phyloP scores from a whole-genome alignment of 2,113 vertebrate genomes.

The Stomatorhinus ivindoensis region DNA sequence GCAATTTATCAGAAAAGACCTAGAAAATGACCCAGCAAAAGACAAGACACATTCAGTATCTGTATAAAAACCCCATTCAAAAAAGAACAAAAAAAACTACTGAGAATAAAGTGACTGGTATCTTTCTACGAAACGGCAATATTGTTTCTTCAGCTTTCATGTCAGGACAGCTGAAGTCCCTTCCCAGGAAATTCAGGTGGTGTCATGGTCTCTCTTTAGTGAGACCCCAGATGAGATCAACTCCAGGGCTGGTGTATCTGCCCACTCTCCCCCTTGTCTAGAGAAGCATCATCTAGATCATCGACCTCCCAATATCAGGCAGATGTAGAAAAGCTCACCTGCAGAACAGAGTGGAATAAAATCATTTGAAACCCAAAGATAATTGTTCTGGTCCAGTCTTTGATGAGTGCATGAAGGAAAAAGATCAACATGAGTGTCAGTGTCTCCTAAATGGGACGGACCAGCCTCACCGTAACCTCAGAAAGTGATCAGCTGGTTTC shows the following conservation, averaged over 20 bases:
- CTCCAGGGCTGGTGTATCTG: not conserved
- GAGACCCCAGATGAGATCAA: not conserved
- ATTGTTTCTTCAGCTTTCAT: not conserved
- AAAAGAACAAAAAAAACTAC: conserved; percentile 1
- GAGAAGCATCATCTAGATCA: not conserved
- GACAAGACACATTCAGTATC: not conserved
- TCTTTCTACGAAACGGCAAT: not conserved
- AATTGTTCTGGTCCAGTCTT: not conserved
- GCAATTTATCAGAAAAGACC: not conserved
- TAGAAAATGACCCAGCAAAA: not conserved
- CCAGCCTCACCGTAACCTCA: not conserved
- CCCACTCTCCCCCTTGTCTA: not conserved
- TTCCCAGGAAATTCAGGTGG: not conserved
- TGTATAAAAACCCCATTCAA: not conserved
- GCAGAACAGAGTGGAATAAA: not conserved
- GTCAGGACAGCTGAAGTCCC: not conserved
- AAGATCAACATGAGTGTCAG: not conserved
- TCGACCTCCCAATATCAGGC: not conserved
- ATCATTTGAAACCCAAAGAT: not conserved
- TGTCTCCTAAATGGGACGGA: not conserved
- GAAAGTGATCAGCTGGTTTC: not conserved
- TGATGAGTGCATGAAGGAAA: not conserved
- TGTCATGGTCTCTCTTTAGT: not conserved
- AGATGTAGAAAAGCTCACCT: not conserved
- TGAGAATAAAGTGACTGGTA: not conserved